Percentiles rank a stretch among this genome's conserved stretches.
Conservation (phyloP, 2,888 invertebrate genomes). For the Eurytoma adleriae region DNA sequence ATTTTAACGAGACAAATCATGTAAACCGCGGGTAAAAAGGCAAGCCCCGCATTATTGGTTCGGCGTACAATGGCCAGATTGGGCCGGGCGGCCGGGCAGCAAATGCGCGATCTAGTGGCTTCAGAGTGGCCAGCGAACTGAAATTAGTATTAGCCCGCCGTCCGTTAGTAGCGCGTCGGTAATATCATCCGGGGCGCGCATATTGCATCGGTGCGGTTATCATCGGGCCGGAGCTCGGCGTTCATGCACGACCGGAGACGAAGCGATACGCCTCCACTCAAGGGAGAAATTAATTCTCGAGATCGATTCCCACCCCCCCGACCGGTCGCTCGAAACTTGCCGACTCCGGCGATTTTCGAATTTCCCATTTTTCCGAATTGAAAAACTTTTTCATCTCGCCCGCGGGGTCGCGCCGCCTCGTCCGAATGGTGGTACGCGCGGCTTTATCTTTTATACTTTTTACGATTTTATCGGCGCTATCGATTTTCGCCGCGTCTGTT, state of each 20-base stretch:
- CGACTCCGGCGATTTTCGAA: background rate
- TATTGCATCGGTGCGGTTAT: slow-evolving; percentile 42
- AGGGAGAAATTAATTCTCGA: slow-evolving; percentile 48
- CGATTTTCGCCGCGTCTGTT: too few relatives aligned
- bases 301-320: background rate
- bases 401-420: too few relatives aligned
- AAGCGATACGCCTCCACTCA: slow-evolving; percentile 44
- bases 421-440: too few relatives aligned
- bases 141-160: slow-evolving; percentile 25
- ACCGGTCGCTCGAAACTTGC: background rate
- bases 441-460: too few relatives aligned
- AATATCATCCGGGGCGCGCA: slow-evolving; percentile 21
- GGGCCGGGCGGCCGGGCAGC: background rate
- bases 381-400: background rate
- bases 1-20: too few relatives aligned
- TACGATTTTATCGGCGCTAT: too few relatives aligned
- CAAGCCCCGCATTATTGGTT: too few relatives aligned
- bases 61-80: too few relatives aligned
- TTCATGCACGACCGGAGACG: slow-evolving; percentile 30
- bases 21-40: too few relatives aligned
- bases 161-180: background rate
- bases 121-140: slow-evolving; percentile 25
- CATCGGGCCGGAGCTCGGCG: slow-evolving; percentile 10
- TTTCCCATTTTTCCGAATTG: background rate
- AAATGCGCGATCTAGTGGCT: slow-evolving; percentile 35